phyloP scores from a whole-genome alignment of 2,888 invertebrate species.

The Pristionchus fissidentatus region DNA sequence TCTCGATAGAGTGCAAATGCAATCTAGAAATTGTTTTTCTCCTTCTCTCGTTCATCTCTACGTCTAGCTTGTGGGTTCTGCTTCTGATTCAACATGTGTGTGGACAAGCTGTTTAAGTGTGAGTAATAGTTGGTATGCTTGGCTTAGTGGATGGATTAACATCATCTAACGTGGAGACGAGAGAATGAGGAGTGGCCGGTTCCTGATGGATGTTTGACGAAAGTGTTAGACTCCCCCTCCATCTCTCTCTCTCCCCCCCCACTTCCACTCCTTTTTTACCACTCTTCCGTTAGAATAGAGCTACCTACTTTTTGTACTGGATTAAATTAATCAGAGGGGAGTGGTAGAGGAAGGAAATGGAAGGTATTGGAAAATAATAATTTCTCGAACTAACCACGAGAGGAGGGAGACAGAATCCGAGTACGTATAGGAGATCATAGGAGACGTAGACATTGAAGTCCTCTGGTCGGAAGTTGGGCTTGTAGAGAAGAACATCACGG shows the following conservation, averaged over 20 bases:
- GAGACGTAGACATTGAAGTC: conserved; percentile 75
- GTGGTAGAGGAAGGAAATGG: not conserved
- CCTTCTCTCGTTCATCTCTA: not conserved
- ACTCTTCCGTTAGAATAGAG: not conserved
- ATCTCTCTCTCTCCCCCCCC: not conserved
- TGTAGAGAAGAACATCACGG: conserved; percentile 72
- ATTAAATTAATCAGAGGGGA: conserved; percentile 12
- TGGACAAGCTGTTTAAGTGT: not conserved
- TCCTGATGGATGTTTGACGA: conserved; percentile 41
- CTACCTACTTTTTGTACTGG: not conserved
- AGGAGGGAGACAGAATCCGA: conserved; percentile 74
- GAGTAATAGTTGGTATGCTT: conserved; percentile 41
- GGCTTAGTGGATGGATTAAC: conserved; percentile 5
- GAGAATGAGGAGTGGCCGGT: conserved; percentile 44
- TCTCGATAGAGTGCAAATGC: not conserved
- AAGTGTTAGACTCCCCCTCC: conserved; percentile 43
- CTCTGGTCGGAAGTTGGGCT: conserved; percentile 75
- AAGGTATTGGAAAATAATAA: too few species aligned
- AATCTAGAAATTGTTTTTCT: not conserved
- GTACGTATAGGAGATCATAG: conserved; percentile 71
- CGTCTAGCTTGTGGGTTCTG: not conserved
- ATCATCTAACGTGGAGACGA: conserved; percentile 29
- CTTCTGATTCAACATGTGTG: conserved; percentile 1
- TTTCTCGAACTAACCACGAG: conserved; percentile 73
- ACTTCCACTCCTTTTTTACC: conserved; percentile 18